Percentiles rank a stretch among this genome's conserved stretches.
Conservation (phyloP, 2,888 invertebrate species). For the Mythimna impura region DNA sequence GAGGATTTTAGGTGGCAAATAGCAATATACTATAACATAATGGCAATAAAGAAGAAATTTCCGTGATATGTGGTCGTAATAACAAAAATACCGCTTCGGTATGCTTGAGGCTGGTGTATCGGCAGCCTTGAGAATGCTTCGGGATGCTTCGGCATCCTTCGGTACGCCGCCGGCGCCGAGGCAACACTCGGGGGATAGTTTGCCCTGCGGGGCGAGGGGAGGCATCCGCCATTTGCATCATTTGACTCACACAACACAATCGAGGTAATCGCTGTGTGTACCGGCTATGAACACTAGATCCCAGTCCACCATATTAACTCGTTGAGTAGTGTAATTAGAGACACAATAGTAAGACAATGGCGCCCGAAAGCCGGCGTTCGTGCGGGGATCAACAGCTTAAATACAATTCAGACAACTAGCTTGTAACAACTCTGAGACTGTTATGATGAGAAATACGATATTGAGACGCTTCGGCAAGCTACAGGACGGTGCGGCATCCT, state of each 20-base stretch:
- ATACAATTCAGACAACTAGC: too few species aligned
- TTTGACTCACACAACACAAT: conserved; percentile 37
- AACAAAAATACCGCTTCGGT: conserved; percentile 44
- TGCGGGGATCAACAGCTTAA: too few species aligned
- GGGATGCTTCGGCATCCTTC: conserved; percentile 30
- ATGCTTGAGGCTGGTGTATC: conserved; percentile 12
- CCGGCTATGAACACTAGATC: neutral
- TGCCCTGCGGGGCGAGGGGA: conserved; percentile 37
- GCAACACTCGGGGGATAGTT: conserved; percentile 29
- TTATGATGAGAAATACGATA: too few species aligned
- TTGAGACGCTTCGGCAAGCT: too few species aligned
- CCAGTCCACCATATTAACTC: too few species aligned
- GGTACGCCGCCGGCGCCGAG: conserved; percentile 38
- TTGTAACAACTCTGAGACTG: too few species aligned
- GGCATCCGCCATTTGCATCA: conserved; percentile 43
- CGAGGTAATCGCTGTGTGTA: conserved; percentile 21
- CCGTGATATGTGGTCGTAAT: conserved; percentile 50
- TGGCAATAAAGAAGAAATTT: conserved; percentile 53
- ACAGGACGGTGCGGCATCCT: too few species aligned
- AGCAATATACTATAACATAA: conserved; percentile 35
- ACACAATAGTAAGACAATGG: too few species aligned
- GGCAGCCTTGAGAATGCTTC: conserved; percentile 36
- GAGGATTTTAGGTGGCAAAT: too few species aligned
- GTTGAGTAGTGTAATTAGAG: too few species aligned
- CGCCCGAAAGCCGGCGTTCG: too few species aligned